These are phyloP conservation scores for Hypotaenidia okinawae DNA, from an alignment of 2,797 vertebrate species.

Conservation along the genomic window DNA sequence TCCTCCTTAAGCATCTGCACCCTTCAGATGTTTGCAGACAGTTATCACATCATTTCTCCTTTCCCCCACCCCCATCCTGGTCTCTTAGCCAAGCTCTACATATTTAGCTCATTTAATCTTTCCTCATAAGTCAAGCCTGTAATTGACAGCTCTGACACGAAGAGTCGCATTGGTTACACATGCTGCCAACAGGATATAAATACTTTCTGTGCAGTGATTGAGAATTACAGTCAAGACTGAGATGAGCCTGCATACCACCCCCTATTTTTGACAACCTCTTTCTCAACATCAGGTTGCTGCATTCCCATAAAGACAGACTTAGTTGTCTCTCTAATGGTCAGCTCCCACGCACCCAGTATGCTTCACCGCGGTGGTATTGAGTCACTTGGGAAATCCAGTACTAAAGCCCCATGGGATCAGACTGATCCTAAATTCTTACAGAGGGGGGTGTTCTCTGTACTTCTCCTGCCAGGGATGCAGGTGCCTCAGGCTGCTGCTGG, in stretches of 20 bases:
- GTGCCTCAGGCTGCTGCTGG: background rate
- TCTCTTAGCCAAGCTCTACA: constrained; percentile 69
- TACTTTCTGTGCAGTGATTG: constrained; percentile 64
- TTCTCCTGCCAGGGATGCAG: background rate
- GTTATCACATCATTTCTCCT: constrained; percentile 64
- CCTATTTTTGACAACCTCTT: background rate
- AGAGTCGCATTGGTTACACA: constrained; percentile 67
- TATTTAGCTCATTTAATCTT: constrained; percentile 76
- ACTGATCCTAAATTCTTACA: background rate
- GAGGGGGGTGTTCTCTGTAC: background rate
- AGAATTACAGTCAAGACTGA: constrained; percentile 50
- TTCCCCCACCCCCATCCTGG: constrained; percentile 46
- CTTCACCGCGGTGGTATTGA: fast-evolving
- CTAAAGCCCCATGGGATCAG: background rate
- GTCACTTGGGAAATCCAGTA: background rate
- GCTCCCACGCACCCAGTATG: background rate
- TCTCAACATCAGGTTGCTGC: background rate
- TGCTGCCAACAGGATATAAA: constrained; percentile 72
- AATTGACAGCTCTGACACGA: constrained; percentile 72
- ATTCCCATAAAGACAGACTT: background rate
- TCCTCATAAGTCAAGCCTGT: constrained; percentile 68
- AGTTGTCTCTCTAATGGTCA: background rate
- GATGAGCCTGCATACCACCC: background rate
- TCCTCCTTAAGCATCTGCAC: constrained; percentile 64
- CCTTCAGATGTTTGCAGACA: constrained; percentile 68